Conservation (phyloP, 2,797 vertebrate species). For the Argya squamiceps region DNA sequence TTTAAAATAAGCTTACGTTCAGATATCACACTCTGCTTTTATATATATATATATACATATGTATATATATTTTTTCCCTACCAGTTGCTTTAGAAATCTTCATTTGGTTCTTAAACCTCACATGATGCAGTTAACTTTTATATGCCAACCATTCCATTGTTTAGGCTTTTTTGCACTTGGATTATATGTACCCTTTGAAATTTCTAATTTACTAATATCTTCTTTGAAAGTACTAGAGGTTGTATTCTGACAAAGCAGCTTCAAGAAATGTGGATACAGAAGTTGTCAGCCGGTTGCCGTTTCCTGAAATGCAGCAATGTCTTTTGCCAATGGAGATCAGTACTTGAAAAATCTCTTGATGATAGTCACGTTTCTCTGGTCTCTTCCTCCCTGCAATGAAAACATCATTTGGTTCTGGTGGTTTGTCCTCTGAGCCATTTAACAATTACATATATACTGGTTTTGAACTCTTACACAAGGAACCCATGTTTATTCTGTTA, state of each 20-base stretch:
- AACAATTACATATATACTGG: background rate
- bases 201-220: background rate
- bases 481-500: background rate
- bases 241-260: background rate
- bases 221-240: background rate
- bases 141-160: background rate
- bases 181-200: background rate
- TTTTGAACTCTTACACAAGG: background rate
- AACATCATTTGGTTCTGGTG: background rate
- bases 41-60: too few relatives aligned
- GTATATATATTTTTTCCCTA: too few relatives aligned
- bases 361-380: background rate
- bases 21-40: background rate
- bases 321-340: background rate
- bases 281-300: background rate
- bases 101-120: background rate
- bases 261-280: background rate
- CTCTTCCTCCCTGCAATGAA: background rate
- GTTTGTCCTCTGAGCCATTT: slow-evolving; percentile 1
- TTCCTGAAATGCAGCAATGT: background rate
- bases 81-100: background rate
- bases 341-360: background rate
- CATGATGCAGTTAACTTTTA: background rate
- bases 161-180: background rate
- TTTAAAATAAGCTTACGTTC: background rate